Percentiles rank a stretch among this genome's conserved stretches.
These are phyloP conservation scores for Lates calcarifer DNA, from an alignment of 2,113 vertebrate species.

Conservation along the genomic window DNA sequence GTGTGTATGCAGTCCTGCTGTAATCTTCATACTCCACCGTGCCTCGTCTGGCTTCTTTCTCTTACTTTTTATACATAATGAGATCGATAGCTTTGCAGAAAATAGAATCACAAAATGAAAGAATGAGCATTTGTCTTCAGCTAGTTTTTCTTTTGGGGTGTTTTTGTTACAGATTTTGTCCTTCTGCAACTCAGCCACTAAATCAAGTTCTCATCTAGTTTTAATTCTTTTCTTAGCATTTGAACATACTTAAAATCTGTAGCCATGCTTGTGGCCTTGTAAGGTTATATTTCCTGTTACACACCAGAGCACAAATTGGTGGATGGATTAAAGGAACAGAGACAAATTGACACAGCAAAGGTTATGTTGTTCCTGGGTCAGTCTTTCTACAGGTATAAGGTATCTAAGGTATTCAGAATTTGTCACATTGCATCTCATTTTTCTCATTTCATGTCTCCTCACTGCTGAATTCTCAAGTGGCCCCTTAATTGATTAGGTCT, in stretches of 20 bases:
- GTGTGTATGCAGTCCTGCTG: slow-evolving; percentile 56
- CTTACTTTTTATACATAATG: slow-evolving; percentile 61
- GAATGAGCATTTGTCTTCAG: slow-evolving; percentile 3
- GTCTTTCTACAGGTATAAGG: neutral
- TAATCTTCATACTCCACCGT: slow-evolving; percentile 56
- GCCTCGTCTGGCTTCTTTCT: slow-evolving; percentile 54
- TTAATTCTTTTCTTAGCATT: slow-evolving; percentile 2
- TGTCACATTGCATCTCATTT: neutral
- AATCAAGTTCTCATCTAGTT: slow-evolving; percentile 10
- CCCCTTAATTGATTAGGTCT: neutral
- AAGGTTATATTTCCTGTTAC: neutral
- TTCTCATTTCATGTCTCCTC: neutral
- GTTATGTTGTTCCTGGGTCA: neutral
- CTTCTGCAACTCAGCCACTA: neutral
- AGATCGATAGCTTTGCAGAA: slow-evolving; percentile 63
- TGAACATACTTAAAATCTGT: neutral
- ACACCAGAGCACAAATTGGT: neutral
- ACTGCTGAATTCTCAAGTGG: neutral
- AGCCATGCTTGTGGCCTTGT: neutral
- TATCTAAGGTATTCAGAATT: no score
- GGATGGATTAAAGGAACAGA: neutral
- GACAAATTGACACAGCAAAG: neutral
- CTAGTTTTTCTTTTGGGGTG: slow-evolving; percentile 2
- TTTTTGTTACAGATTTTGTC: neutral
- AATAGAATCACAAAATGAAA: slow-evolving; percentile 51